Evolutionary conservation across 2,797 vertebrate species (phyloP).

Genomic region (Acanthurus lineatus): DNA sequence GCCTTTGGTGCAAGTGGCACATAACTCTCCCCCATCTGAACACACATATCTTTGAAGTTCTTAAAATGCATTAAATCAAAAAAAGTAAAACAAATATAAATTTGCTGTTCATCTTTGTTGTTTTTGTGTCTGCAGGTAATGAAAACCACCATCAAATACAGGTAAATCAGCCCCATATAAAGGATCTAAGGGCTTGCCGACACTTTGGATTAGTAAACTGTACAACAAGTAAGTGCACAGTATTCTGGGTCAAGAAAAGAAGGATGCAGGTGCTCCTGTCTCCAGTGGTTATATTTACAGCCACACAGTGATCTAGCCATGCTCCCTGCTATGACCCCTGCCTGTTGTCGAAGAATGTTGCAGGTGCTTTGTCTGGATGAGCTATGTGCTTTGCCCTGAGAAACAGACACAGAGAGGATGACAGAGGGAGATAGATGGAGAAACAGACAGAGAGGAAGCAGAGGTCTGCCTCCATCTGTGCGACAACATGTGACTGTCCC

Average conservation of each 20-base stretch:
- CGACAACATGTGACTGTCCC: conserved; percentile 61
- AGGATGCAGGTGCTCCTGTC: conserved; percentile 57
- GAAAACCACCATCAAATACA: conserved; percentile 19
- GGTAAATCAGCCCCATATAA: conserved; percentile 2
- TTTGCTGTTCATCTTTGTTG: conserved; percentile 9
- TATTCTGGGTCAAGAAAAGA: conserved; percentile 31
- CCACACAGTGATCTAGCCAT: conserved; percentile 39
- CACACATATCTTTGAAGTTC: conserved; percentile 28
- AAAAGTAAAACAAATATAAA: conserved; percentile 13
- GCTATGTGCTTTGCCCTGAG: conserved; percentile 36
- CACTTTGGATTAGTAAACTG: conserved; percentile 9
- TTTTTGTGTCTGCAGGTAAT: conserved; percentile 33
- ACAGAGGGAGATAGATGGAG: conserved; percentile 59
- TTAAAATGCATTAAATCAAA: conserved; percentile 34
- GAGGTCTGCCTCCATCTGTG: conserved; percentile 86
- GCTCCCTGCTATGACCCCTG: conserved; percentile 52
- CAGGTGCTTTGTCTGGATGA: conserved; percentile 71
- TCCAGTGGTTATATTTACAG: conserved; percentile 62
- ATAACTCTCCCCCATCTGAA: conserved; percentile 55
- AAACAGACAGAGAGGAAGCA: conserved; percentile 73
- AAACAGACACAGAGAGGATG: conserved; percentile 43
- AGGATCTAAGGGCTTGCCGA: conserved; percentile 7
- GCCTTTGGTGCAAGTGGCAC: conserved; percentile 45
- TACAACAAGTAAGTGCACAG: neutral
- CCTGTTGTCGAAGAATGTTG: conserved; percentile 60